Conservation (phyloP, 2,888 invertebrate species). For the Ichneumoninae sp. region DNA sequence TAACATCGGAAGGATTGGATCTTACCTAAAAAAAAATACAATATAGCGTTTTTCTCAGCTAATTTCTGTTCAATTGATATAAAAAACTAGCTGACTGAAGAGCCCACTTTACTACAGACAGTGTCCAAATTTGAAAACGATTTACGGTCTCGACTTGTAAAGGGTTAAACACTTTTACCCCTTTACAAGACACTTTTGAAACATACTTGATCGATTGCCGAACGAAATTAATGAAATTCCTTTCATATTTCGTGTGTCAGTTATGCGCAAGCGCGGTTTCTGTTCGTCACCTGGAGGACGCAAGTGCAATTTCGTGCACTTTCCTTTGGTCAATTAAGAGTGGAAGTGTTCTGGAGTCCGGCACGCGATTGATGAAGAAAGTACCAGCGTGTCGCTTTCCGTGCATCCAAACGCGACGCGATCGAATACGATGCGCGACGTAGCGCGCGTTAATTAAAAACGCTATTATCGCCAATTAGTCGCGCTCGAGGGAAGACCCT, state of each 20-base stretch:
- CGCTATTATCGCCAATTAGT: conserved; percentile 39
- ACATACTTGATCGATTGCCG: background rate
- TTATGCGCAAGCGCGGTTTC: background rate
- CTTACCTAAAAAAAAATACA: too few relatives aligned
- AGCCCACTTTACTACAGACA: too few relatives aligned
- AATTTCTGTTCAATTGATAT: too few relatives aligned
- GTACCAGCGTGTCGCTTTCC: conserved; percentile 51
- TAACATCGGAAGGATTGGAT: too few relatives aligned
- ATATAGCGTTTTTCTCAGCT: too few relatives aligned
- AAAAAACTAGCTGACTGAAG: too few relatives aligned
- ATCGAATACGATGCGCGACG: conserved; percentile 20
- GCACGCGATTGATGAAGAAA: conserved; percentile 59
- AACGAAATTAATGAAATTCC: background rate
- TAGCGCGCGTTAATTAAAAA: conserved; percentile 46
- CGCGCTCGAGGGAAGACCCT: conserved; percentile 11
- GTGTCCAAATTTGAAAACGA: too few relatives aligned
- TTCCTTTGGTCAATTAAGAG: conserved; percentile 50
- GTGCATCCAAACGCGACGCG: conserved; percentile 19
- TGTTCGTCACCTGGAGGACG: background rate
- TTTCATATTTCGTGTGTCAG: background rate
- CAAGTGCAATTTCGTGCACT: conserved; percentile 12
- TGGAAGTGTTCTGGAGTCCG: conserved; percentile 36
- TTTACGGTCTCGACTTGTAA: too few relatives aligned
- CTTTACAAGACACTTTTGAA: too few relatives aligned
- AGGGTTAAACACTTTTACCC: too few relatives aligned